Percentiles rank a stretch among this genome's conserved stretches.
Evolutionary conservation across 2,888 invertebrate genomes (phyloP).

Genomic region (Pasiphila rectangulata): DNA sequence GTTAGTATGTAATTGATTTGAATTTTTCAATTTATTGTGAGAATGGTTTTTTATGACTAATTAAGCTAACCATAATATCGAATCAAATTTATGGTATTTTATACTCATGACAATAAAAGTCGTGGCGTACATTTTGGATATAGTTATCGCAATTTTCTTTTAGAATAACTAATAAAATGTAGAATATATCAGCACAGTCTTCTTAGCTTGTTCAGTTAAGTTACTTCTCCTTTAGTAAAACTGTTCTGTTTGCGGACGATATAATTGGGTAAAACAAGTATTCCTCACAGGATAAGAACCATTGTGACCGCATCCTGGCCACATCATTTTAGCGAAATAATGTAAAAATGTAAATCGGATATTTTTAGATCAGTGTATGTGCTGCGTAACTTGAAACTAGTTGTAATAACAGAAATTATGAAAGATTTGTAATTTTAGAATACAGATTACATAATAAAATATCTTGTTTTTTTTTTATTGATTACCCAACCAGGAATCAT

Average conservation of each 20-base stretch:
- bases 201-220: too few species aligned
- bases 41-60: constrained; percentile 24
- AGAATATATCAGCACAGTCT: too few species aligned
- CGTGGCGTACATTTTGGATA: too few species aligned
- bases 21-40: constrained; percentile 32
- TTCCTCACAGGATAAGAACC: too few species aligned
- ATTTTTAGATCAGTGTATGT: constrained; percentile 70
- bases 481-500: background rate
- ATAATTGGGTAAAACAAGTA: too few species aligned
- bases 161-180: too few species aligned
- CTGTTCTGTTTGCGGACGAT: too few species aligned
- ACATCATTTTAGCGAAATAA: constrained; percentile 45
- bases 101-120: too few species aligned
- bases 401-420: constrained; percentile 67
- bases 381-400: constrained; percentile 70
- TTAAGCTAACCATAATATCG: background rate
- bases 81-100: too few species aligned
- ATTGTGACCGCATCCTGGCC: background rate
- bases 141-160: too few species aligned
- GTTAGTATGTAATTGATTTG: constrained; percentile 36
- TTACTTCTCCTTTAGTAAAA: too few species aligned
- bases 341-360: constrained; percentile 77
- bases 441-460: constrained; percentile 69
- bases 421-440: constrained; percentile 80
- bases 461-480: constrained; percentile 4